phyloP scores from a whole-genome alignment of 2,888 invertebrate genomes.

The Drosophila kambysellisi region DNA sequence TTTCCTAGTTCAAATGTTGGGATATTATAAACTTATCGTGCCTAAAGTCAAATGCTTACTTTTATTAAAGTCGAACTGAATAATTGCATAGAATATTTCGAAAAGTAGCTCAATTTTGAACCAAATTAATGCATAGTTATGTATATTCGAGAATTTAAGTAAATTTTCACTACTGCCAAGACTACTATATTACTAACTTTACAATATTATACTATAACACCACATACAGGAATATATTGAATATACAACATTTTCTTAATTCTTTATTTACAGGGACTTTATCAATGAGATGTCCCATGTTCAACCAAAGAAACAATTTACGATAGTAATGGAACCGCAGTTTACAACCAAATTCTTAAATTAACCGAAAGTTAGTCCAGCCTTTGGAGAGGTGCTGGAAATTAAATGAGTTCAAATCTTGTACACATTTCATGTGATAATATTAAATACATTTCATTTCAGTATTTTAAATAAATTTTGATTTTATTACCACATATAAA shows the following conservation, averaged over 20 bases:
- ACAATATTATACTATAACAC: not conserved
- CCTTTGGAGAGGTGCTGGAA: not conserved
- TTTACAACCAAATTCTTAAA: slow-evolving; percentile 76
- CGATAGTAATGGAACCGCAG: slow-evolving; percentile 76
- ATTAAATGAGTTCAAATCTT: slow-evolving; percentile 32
- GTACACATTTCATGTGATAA: slow-evolving; percentile 73
- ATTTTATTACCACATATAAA: not conserved
- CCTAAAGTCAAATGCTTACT: too few relatives aligned
- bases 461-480: slow-evolving; percentile 55
- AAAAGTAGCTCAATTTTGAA: not conserved
- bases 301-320: slow-evolving; percentile 49
- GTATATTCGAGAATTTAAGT: not conserved
- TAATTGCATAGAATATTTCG: not conserved
- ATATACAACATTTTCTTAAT: not conserved
- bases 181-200: not conserved
- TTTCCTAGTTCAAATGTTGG: not conserved
- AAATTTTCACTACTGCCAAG: not conserved
- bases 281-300: slow-evolving; percentile 35
- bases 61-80: too few relatives aligned
- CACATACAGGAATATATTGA: not conserved
- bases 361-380: slow-evolving; percentile 27
- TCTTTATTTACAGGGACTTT: slow-evolving; percentile 67
- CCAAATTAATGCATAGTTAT: not conserved
- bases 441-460: slow-evolving; percentile 75
- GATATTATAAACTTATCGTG: not conserved